Evolutionary conservation across 2,113 vertebrate genomes (phyloP).

Genomic region (Amphiprion ocellaris): DNA sequence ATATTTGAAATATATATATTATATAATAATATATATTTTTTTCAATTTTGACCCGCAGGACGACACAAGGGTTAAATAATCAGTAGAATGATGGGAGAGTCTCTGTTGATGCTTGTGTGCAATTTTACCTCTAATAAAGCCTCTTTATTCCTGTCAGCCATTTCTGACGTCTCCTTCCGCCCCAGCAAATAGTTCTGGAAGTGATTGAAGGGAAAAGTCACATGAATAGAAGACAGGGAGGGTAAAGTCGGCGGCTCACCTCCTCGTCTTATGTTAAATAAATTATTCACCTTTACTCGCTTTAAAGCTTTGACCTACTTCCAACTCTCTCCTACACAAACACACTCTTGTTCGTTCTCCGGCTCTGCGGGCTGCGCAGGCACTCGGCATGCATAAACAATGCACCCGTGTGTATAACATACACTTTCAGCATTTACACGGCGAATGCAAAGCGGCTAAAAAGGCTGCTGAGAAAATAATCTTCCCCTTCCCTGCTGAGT

Average conservation of each 20-base stretch:
- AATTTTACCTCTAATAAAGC: constrained; percentile 92
- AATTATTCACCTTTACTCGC: constrained; percentile 77
- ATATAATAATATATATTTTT: no score
- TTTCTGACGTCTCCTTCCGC: constrained; percentile 96
- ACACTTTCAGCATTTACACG: constrained; percentile 10
- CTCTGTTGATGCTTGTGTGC: neutral
- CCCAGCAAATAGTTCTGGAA: constrained; percentile 96
- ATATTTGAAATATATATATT: no score
- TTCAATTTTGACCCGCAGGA: no score
- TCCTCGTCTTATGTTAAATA: constrained; percentile 65
- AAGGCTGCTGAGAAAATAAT: neutral
- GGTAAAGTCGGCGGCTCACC: constrained; percentile 39
- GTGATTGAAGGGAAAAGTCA: constrained; percentile 24
- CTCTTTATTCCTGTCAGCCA: constrained; percentile 98
- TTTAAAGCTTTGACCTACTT: constrained; percentile 76
- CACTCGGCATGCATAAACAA: constrained; percentile 59
- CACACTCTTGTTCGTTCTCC: constrained; percentile 33
- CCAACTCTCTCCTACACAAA: constrained; percentile 59
- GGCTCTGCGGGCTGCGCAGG: constrained; percentile 4
- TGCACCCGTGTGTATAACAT: constrained; percentile 34
- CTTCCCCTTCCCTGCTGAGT: neutral
- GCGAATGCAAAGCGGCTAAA: neutral
- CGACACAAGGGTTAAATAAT: neutral
- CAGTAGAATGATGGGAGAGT: neutral
- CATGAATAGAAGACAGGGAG: neutral